Evolutionary conservation across 2,888 invertebrate species (phyloP), one percentile per base, ranked within the genome.

Genomic region (Orthosia gracilis): DNA sequence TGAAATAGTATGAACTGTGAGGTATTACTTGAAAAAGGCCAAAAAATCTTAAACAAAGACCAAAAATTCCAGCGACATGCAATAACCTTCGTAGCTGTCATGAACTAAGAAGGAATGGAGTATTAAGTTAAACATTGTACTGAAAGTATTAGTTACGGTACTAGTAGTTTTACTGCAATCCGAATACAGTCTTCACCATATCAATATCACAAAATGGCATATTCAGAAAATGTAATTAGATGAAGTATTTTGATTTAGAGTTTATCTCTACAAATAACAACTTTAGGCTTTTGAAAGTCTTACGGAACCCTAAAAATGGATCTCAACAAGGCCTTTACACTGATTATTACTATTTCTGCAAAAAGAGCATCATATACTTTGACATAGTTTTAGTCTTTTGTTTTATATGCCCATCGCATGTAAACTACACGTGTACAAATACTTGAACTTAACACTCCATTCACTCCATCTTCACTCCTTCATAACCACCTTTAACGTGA

Each of bases 401-500:
- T n/a, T n/a, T n/a, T 11, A 31, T 0, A 23, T 50, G 15, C 5
- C 18, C 31, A 3, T 45, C 21, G 11, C 23, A 52, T 31, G 23
- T 49, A 4, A 4, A 54, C 12, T 4, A 23, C 7, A 47, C 31
- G 23, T 26, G 23, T 3, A 26, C 49, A 61, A 54, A 54, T 3
- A 5, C 62, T 31, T 3, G 1, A 2, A 26, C 17, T 21, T 12
- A 65, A 7, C 65, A 61, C 68, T 78, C 78, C 76, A 81, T 66
- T 58, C 2, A 17, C 55, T 65, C 54, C 2, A 31, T 57, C 1
- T 13, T 74, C 73, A 31, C 66, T 71, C 54, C 18, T 21, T 21
- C 63, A 64, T 55, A 74, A 66, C 58, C 69, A 78, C 69, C 73
- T 82, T 88, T 93, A 94, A 93, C 92, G 93, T 91, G 90, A 83